These are phyloP conservation scores for Columba guinea DNA, from an alignment of 2,797 vertebrate genomes.

Conservation along the genomic window DNA sequence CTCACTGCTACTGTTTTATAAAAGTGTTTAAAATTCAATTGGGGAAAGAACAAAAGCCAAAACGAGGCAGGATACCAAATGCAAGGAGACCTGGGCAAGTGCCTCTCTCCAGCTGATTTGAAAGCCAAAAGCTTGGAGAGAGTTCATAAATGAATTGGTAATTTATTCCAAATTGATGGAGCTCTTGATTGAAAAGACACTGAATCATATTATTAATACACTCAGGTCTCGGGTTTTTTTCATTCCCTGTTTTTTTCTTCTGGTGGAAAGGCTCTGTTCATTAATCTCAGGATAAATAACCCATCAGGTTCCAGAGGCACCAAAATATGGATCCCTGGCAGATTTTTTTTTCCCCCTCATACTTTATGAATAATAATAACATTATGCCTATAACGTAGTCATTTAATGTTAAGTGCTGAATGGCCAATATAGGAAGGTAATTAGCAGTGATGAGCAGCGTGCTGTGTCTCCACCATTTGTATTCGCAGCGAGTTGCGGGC, in stretches of 20 bases:
- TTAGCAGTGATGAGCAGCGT: not conserved
- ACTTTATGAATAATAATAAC: conserved; percentile 35
- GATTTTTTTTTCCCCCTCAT: not conserved
- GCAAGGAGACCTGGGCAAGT: not conserved
- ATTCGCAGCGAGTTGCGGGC: not conserved
- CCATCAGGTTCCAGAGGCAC: not conserved
- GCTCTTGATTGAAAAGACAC: conserved; percentile 47
- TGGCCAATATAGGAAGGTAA: not conserved
- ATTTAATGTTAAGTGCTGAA: not conserved
- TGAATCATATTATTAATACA: conserved; percentile 35
- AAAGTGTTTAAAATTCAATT: conserved; percentile 1
- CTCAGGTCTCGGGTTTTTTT: not conserved
- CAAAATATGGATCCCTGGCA: not conserved
- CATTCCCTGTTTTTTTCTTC: not conserved
- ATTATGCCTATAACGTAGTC: not conserved
- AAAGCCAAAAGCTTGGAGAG: conserved; percentile 11
- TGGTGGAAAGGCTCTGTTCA: not conserved
- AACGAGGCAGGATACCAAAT: not conserved
- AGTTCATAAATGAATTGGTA: conserved; percentile 46
- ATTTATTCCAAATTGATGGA: conserved; percentile 55
- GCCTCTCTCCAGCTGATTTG: conserved; percentile 6
- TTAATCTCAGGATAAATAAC: conserved; percentile 48
- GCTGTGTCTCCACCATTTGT: not conserved
- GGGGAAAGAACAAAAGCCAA: not conserved
- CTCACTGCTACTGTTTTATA: not conserved